Conservation (phyloP, 2,797 vertebrate genomes). For the Chanos chanos region DNA sequence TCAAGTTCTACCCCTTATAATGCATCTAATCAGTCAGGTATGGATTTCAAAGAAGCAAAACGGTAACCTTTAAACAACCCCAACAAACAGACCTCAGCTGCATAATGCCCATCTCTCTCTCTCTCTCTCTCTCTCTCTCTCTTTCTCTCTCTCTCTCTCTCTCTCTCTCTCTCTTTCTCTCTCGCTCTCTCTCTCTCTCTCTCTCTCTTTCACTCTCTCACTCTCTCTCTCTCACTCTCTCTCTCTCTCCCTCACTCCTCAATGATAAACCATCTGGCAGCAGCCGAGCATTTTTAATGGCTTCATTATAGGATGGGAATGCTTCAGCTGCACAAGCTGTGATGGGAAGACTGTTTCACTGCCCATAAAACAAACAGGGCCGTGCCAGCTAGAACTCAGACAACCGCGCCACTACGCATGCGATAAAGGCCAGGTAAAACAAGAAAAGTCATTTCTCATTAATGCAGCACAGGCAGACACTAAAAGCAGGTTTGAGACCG, state of each 20-base stretch:
- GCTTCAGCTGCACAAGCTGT: constrained; percentile 45
- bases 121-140: background rate
- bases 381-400: constrained; percentile 34
- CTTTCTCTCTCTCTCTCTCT: constrained; percentile 9
- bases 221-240: background rate
- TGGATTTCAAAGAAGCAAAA: constrained; percentile 38
- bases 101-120: background rate
- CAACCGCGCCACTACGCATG: constrained; percentile 31
- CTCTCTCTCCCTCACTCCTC: constrained; percentile 40
- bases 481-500: constrained; percentile 46
- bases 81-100: constrained; percentile 23
- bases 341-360: constrained; percentile 46
- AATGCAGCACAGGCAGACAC: constrained; percentile 52
- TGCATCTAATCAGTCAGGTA: constrained; percentile 26
- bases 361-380: constrained; percentile 39
- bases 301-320: constrained; percentile 60
- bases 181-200: constrained; percentile 19
- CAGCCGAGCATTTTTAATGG: constrained; percentile 69
- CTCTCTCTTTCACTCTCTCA: constrained; percentile 42
- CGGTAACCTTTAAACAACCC: constrained; percentile 35
- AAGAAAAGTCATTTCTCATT: constrained; percentile 62
- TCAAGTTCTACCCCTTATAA: constrained; percentile 2
- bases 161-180: background rate
- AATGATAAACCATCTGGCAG: constrained; percentile 69
- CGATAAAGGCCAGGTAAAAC: constrained; percentile 55